Evolutionary conservation across 1,140 invertebrate genomes (phyloP).

Genomic region (Bicyclus anynana): DNA sequence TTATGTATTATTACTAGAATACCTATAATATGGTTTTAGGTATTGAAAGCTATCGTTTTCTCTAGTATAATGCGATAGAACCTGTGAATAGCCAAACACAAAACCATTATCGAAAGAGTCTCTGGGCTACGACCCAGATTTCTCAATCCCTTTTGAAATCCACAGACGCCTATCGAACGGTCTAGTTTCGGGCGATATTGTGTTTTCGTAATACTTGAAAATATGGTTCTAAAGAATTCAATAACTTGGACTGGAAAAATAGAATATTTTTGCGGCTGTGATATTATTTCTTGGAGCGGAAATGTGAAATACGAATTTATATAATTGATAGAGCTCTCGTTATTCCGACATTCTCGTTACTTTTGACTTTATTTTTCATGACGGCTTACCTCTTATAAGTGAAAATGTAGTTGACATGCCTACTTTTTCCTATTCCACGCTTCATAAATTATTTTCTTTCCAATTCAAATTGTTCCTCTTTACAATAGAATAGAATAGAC

Average conservation of each 20-base stretch:
- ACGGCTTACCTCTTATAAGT: too few relatives aligned
- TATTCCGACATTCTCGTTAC: too few relatives aligned
- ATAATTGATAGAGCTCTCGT: not conserved
- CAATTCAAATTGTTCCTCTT: too few relatives aligned
- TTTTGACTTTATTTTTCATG: not conserved
- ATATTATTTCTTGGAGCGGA: not conserved
- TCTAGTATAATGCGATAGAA: slow-evolving; percentile 1
- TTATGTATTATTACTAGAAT: not conserved
- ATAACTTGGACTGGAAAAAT: slow-evolving; percentile 8
- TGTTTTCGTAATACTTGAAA: slow-evolving; percentile 19
- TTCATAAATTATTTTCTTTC: too few relatives aligned
- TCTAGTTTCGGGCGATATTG: slow-evolving; percentile 23
- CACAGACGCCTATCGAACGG: slow-evolving; percentile 19
- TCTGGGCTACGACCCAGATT: slow-evolving; percentile 17
- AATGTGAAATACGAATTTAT: not conserved
- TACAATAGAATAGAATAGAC: too few relatives aligned
- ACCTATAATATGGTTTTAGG: not conserved
- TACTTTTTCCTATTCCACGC: too few relatives aligned
- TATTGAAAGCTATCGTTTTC: not conserved
- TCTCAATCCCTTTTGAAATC: slow-evolving; percentile 11
- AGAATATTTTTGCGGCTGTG: not conserved
- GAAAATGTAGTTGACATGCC: too few relatives aligned
- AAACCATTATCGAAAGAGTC: slow-evolving; percentile 16
- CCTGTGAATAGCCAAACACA: slow-evolving; percentile 9
- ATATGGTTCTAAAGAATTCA: slow-evolving; percentile 14